Evolutionary conservation across 1,140 invertebrate genomes (phyloP).

Genomic region (Drosophila miranda): DNA sequence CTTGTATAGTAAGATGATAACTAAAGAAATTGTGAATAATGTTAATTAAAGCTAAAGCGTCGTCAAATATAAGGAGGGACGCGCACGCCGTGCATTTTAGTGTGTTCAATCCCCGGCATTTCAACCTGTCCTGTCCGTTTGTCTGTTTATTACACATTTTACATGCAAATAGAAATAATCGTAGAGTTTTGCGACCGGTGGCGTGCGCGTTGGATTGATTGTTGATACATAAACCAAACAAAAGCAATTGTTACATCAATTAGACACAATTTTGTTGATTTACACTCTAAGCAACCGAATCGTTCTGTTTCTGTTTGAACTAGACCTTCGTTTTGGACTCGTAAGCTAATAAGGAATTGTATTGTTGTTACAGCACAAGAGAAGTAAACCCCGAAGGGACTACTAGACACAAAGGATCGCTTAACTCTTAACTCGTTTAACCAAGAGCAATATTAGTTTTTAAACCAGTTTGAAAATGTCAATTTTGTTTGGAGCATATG

Average conservation of each 20-base stretch:
- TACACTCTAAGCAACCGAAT: constrained; percentile 10
- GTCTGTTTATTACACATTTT: neutral
- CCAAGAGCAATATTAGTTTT: constrained; percentile 73
- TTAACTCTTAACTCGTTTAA: constrained; percentile 21
- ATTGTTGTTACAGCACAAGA: constrained; percentile 61
- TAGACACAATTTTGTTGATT: constrained; percentile 38
- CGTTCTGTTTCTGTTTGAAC: constrained; percentile 1
- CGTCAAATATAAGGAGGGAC: constrained; percentile 9
- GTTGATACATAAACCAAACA: neutral
- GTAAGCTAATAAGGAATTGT: constrained; percentile 52
- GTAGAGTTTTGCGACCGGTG: neutral
- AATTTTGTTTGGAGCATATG: constrained; percentile 63
- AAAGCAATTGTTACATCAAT: constrained; percentile 52
- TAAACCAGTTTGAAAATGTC: constrained; percentile 65
- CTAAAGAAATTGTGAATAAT: constrained; percentile 27
- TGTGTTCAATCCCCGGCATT: neutral
- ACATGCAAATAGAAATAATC: neutral
- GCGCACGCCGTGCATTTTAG: constrained; percentile 24
- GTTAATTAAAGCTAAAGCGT: constrained; percentile 20
- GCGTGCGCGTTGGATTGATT: constrained; percentile 15
- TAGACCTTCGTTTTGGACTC: constrained; percentile 8
- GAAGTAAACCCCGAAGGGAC: constrained; percentile 15
- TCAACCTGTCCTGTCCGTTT: constrained; percentile 13
- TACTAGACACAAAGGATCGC: constrained; percentile 15
- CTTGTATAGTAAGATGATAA: constrained; percentile 73